phyloP scores from a whole-genome alignment of 2,113 vertebrate genomes.

The Psilopsiagon aymara region DNA sequence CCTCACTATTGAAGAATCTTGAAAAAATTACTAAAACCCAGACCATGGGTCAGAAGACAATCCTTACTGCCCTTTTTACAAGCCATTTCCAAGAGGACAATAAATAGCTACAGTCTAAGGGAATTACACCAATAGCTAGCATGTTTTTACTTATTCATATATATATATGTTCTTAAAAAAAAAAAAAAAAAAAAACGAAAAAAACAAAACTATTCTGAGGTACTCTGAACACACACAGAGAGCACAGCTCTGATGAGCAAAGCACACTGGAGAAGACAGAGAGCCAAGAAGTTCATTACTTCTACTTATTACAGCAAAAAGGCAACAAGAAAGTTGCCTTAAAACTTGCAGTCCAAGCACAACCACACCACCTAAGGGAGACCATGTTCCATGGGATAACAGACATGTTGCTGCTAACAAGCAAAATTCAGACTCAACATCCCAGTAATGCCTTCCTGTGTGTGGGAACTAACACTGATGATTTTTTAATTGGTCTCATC shows the following conservation, averaged over 20 bases:
- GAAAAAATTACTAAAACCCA: background rate
- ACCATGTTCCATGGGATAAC: background rate
- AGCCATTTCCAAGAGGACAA: background rate
- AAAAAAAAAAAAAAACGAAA: background rate
- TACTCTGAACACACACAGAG: background rate
- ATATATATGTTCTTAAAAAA: background rate
- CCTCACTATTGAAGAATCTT: background rate
- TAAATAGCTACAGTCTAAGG: background rate
- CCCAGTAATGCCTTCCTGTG: background rate
- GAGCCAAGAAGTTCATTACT: background rate
- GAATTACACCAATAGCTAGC: background rate
- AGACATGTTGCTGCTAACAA: background rate
- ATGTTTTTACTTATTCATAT: background rate
- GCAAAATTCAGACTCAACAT: background rate
- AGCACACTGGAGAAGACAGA: background rate
- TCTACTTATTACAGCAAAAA: background rate
- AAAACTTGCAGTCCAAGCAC: background rate
- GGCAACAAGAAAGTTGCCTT: background rate
- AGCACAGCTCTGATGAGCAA: background rate
- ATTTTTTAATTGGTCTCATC: conserved; percentile 51
- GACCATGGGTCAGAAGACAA: background rate
- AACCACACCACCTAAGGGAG: background rate
- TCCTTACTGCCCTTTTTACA: background rate
- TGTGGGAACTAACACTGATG: conserved; percentile 11
- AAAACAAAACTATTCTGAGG: background rate